Base-by-base conservation (phyloP, 2,797 vertebrate species). In the Percopsis omiscomaycus region DNA sequence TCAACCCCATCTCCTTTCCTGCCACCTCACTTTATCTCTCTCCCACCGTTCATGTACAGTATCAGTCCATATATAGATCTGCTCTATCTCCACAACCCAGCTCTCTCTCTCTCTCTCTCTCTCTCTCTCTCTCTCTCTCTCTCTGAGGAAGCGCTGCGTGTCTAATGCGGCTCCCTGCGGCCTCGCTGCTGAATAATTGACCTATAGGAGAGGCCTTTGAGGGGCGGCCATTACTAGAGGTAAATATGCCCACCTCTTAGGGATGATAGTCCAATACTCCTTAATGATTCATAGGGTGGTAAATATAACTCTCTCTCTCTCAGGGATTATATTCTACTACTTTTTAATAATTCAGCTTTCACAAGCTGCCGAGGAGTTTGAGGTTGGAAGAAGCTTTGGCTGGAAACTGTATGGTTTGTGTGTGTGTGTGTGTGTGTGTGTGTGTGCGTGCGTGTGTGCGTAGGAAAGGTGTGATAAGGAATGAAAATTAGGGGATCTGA, bases 201-300 rank as follows among this genome's bases (percentile, higher is more conserved):
- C 83, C 46, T 49, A 50, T 61, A 77, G 71, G 72, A 82, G 83
- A 85, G 72, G 82, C 82, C 84, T 85, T 76, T 67, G 78, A 87
- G 80, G 84, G 84, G 69, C 14, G 28, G 75, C 89, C 89, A 89
- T 91, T 92, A 91, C 83, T 65, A 68, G 85, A 86, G 83, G 89
- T 92, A 93, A 92, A 92, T 93, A 92, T 92, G 92, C 90, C 91
- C 80, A 82, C 81, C 84, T 89, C 86, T 85, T 71, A 71, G 76
- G 84, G 87, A 90, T 89, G 85, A 89, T 89, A 88, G 88, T 86
- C 88, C 89, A 82, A 91, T 87, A 82, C 83, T 81, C 81, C 86
- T 92, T 88, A 91, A 92, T 92, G 86, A 91, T 93, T 92, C 75
- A 92, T 90, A 80, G 59, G 71, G 82, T 76, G 74, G 84, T 89